These are phyloP conservation scores for Pycnonotus jocosus DNA, from an alignment of 2,113 vertebrate genomes.

Conservation along the genomic window DNA sequence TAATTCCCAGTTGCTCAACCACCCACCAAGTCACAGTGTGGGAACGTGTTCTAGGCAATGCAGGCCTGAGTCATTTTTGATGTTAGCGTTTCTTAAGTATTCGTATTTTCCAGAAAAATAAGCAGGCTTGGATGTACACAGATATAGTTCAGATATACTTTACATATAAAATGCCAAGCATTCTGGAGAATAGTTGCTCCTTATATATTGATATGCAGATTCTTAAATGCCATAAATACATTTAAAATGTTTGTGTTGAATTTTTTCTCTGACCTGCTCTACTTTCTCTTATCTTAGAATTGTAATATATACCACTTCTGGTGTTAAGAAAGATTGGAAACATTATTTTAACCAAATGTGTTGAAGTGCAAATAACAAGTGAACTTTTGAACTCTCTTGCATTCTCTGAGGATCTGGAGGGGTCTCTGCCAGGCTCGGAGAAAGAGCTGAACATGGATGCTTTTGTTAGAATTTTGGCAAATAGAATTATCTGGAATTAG, in stretches of 20 bases:
- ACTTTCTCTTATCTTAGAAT: neutral
- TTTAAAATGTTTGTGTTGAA: neutral
- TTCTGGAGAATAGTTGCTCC: neutral
- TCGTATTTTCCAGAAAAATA: neutral
- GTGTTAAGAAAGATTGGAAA: neutral
- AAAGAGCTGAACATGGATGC: neutral
- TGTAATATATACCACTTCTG: neutral
- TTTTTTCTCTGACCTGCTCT: neutral
- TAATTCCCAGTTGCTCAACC: neutral
- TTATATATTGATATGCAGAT: neutral
- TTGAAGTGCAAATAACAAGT: constrained; percentile 52
- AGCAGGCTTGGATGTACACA: neutral
- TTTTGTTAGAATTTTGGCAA: constrained; percentile 30
- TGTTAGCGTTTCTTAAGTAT: neutral
- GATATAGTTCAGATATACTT: neutral
- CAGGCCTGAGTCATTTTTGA: neutral
- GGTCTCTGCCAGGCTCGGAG: neutral
- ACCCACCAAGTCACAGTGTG: neutral
- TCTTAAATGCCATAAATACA: neutral
- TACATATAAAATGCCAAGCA: neutral
- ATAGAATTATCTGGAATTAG: neutral
- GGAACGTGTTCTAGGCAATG: neutral
- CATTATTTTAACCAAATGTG: neutral
- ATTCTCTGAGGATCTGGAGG: neutral
- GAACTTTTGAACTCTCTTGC: constrained; percentile 34